Evolutionary conservation across 2,888 invertebrate genomes (phyloP).

Genomic region (Tachina fera): DNA sequence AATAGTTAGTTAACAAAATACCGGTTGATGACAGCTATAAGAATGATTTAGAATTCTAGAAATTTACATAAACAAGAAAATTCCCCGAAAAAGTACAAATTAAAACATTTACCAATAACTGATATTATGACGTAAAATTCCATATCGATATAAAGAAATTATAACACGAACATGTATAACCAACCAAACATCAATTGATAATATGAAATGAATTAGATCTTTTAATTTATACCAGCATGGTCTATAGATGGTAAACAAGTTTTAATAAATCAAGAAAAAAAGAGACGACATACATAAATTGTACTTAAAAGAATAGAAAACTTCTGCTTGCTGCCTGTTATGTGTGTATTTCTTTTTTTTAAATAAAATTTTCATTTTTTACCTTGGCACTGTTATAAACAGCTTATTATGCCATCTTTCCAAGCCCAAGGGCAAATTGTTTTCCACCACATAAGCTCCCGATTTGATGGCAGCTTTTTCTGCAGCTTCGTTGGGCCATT

Average conservation of each 20-base stretch:
- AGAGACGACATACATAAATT: too few species aligned
- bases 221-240: too few species aligned
- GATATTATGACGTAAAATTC: not conserved
- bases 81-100: not conserved
- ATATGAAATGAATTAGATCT: too few species aligned
- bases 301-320: too few species aligned
- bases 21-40: not conserved
- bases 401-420: conserved; percentile 89
- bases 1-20: not conserved
- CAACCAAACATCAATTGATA: too few species aligned
- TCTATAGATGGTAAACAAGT: not conserved
- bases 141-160: not conserved
- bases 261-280: too few species aligned
- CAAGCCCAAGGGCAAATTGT: conserved; percentile 89
- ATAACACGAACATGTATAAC: too few species aligned
- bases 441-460: conserved; percentile 85
- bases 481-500: conserved; percentile 86
- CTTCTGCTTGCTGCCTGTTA: too few species aligned
- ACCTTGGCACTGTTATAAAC: conserved; percentile 88
- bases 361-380: conserved; percentile 74
- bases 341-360: too few species aligned
- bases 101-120: not conserved
- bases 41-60: not conserved
- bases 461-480: conserved; percentile 86
- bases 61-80: conserved; percentile 47